Evolutionary conservation across 2,113 vertebrate genomes (phyloP), one percentile per base, ranked within the genome.

Genomic region (Columba livia): DNA sequence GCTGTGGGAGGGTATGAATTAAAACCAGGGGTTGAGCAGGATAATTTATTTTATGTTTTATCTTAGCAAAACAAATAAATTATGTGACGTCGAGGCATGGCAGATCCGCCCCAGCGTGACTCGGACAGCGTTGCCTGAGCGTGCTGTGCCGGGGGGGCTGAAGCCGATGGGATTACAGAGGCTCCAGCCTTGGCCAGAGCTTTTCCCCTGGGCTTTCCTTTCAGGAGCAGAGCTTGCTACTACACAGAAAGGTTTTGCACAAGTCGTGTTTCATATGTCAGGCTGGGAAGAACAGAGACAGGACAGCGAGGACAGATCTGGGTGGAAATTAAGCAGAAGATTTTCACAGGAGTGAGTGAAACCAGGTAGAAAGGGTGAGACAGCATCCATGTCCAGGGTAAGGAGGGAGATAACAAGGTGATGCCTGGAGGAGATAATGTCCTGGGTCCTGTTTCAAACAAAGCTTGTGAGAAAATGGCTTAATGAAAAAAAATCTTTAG

Each of bases 81-180:
- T 40, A 44, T 34, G 70, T 88, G 82, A 82, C 1, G 13, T 72
- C 0, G 1, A 19, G 32, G 74, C 61, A 13, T 1, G 1, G 29
- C 2, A 8, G 88, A 62, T 58, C 71, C 1, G 0, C 47, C 61
- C 64, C 1, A 0, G 54, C 3, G 4, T 0, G 1, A 32, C 32
- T 31, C 0, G 0, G 40, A 9, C 31, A 28, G 56, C 7, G 0
- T 14, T 20, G 42, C 70, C 38, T 3, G 1, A 28, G 19, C 2
- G 13, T 53, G 78, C 64, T 0, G 0, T 50, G 83, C 79, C 1
- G 4, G 23, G 10, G 34, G 57, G 2, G 31, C 82, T 88, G 69
- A 69, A 90, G 62, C 64, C n/a, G 21, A 53, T 56, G 60, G 92
- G 72, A 74, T 96, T 74, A 83, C 83, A 56, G 23, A 88, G 72